Base-by-base conservation (phyloP, 2,888 invertebrate genomes). In the Neria commutata region DNA sequence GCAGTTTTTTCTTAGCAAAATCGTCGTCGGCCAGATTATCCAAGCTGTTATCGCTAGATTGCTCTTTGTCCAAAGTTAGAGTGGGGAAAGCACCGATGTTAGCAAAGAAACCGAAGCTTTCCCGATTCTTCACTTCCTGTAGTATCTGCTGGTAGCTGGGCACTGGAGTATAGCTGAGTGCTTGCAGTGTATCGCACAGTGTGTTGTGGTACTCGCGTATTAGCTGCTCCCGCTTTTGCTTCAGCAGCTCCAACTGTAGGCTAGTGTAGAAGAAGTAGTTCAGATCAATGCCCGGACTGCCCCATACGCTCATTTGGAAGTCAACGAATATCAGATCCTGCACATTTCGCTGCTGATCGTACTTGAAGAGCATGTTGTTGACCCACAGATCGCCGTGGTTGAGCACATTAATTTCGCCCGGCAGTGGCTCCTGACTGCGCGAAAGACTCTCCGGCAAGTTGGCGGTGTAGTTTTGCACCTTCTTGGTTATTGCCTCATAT, bases 311-410 rank as follows among this genome's bases (percentile, higher is more conserved):
- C 60, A 81, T 56, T 65, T 81, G 81, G 34, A 72, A 80, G 58
- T 81, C 82, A 2, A 81, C 65, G 47, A 78, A 72, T 14, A 75
- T 65, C 14, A 71, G 49, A 57, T 79, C 75, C 42, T 63, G 52
- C 25, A 53, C 34, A 19, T 58, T 40, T 4, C 62, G 24, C 0
- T 29, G 2, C 1, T 29, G 16, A 3, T 53, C 25, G 61, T 85
- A 84, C 33, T 80, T 81, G 61, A 85, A 84, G 64, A 85, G 77
- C 56, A 84, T 77, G 61, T 85, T 85, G 62, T 84, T 84, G 2
- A 83, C 78, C 85, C 85, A 85, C 3, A 84, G 69, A 69, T 85
- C 85, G 0, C 84, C 84, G 62, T 85, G 85, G 64, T 84, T 84
- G 1, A 85, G 69, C 19, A 84, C 84, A 16, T 64, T 80, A 47